Evolutionary conservation across 1,140 invertebrate genomes (phyloP).

Genomic region (Eumaeus atala): DNA sequence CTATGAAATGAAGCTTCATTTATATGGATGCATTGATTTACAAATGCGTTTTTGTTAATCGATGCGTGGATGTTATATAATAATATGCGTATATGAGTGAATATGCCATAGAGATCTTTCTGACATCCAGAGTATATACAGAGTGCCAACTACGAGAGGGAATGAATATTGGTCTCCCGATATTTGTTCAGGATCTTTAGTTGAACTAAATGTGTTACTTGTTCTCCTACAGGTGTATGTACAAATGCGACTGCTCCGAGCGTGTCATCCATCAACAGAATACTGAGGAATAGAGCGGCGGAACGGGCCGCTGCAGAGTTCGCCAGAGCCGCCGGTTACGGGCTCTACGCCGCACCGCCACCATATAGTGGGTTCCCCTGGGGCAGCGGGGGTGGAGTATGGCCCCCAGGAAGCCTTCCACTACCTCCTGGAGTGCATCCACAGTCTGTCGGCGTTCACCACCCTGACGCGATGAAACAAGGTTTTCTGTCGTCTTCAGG

Average conservation of each 20-base stretch:
- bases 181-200: too few relatives aligned
- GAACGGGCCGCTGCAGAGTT: constrained; percentile 96
- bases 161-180: too few relatives aligned
- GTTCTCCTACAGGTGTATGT: constrained; percentile 79
- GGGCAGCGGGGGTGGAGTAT: constrained; percentile 73
- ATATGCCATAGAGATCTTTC: too few relatives aligned
- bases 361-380: constrained; percentile 80
- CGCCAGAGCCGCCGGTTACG: constrained; percentile 91
- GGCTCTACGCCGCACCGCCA: constrained; percentile 84
- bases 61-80: too few relatives aligned
- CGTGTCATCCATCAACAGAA: constrained; percentile 94
- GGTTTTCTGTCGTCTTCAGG: constrained; percentile 73
- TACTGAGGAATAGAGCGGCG: constrained; percentile 91
- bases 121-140: too few relatives aligned
- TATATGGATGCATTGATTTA: too few relatives aligned
- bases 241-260: constrained; percentile 93
- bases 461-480: constrained; percentile 72
- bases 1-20: too few relatives aligned
- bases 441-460: constrained; percentile 68
- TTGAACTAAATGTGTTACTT: too few relatives aligned
- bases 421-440: constrained; percentile 71
- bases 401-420: constrained; percentile 62
- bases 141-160: too few relatives aligned
- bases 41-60: too few relatives aligned
- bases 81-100: too few relatives aligned